These are phyloP conservation scores for Aspidapion aeneum DNA, from an alignment of 2,888 invertebrate species.

Conservation along the genomic window DNA sequence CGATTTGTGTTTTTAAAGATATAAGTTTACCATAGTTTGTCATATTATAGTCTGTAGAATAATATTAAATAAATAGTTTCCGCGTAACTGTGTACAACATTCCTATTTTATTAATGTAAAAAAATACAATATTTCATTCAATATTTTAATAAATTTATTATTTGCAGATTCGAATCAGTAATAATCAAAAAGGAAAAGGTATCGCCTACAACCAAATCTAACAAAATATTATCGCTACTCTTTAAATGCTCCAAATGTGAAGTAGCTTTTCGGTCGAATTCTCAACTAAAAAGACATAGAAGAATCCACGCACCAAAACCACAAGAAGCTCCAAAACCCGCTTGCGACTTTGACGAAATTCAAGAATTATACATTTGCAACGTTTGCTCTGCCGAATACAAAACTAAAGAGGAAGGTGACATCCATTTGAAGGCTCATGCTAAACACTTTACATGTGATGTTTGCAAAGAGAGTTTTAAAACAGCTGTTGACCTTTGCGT, in stretches of 20 bases:
- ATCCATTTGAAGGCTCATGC: not conserved
- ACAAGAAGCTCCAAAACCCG: not conserved
- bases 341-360: not conserved
- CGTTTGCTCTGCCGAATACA: not conserved
- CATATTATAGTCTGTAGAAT: too few species aligned
- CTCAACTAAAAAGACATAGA: conserved; percentile 6
- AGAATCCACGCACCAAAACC: not conserved
- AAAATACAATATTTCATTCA: too few species aligned
- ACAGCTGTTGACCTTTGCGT: conserved; percentile 11
- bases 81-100: too few species aligned
- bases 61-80: too few species aligned
- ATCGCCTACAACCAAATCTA: not conserved
- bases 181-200: too few species aligned
- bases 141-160: too few species aligned
- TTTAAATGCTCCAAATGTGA: not conserved
- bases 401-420: not conserved
- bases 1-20: too few species aligned
- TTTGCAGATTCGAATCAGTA: too few species aligned
- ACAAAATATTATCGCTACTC: not conserved
- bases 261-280: not conserved
- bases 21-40: too few species aligned
- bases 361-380: not conserved
- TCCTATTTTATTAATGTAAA: too few species aligned
- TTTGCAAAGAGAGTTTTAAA: not conserved
- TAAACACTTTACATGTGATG: not conserved